Evolutionary conservation across 2,888 invertebrate species (phyloP).

Genomic region (Pardosa pseudoannulata): DNA sequence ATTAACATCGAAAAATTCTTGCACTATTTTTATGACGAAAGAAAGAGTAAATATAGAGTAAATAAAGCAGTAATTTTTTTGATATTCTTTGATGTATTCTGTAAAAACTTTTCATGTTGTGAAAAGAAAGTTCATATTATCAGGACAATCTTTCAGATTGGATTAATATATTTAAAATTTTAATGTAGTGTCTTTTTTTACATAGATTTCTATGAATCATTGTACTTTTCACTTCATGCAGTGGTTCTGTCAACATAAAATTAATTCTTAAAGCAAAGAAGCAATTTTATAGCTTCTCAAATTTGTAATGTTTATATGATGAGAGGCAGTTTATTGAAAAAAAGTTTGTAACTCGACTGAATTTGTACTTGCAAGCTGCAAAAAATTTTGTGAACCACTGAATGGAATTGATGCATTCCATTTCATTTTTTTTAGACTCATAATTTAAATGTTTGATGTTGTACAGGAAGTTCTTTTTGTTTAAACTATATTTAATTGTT

Average conservation of each 20-base stretch:
- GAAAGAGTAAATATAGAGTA: too few species aligned
- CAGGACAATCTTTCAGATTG: constrained; percentile 17
- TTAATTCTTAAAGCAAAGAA: not conserved
- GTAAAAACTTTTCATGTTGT: too few species aligned
- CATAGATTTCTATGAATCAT: not conserved
- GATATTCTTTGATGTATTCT: too few species aligned
- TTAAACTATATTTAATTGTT: not conserved
- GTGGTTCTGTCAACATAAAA: not conserved
- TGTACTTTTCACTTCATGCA: not conserved
- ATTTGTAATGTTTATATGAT: constrained; percentile 3
- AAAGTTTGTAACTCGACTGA: not conserved
- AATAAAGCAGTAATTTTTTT: too few species aligned
- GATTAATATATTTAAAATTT: not conserved
- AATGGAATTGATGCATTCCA: not conserved
- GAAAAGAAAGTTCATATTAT: too few species aligned
- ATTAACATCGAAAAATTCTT: too few species aligned
- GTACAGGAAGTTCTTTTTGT: not conserved
- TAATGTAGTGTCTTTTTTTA: not conserved
- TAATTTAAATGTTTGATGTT: not conserved
- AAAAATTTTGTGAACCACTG: not conserved
- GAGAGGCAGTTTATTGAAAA: not conserved
- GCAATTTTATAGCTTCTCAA: not conserved
- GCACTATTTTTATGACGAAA: too few species aligned
- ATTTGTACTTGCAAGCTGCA: not conserved
- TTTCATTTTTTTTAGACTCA: not conserved